Evolutionary conservation across 2,113 vertebrate species (phyloP), one percentile per base, ranked within the genome.

Genomic region (Orthochromis malagaraziensis): DNA sequence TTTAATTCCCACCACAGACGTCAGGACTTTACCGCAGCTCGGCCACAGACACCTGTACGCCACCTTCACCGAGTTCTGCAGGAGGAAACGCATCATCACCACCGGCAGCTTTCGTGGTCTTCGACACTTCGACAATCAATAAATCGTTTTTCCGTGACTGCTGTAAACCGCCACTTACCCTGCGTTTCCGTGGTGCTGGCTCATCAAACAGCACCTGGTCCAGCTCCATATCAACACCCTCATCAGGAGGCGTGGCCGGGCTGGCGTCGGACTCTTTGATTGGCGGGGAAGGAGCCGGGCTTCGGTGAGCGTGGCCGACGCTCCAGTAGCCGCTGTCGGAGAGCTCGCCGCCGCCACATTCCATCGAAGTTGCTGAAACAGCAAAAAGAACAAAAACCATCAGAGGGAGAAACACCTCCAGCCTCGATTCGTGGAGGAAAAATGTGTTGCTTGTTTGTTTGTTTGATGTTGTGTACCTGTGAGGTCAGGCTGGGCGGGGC

Each of bases 31-130:
- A 45, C 96, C 97, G 0, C 98, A 99, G 95, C 83, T 96, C 0
- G 98, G 98, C 98, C 98, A 99, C 96, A 99, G 96, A 93, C 98
- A 99, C 90, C 97, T 96, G 96, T 97, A 99, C 73, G 97, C 96
- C 81, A 97, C 94, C 94, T 97, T 98, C 94, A 97, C 95, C 0
- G 98, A 98, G 93, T 98, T 98, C 98, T 98, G 92, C 3, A 80
- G 77, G 65, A 53, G 33, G 38, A 88, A 63, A 63, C 5, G 24
- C n/a, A 7, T n/a, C 40, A 6, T 90, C 31, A 85, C n/a, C 31
- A 17, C 11, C 3, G 4, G 6, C 35, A 5, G 3, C 9, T 55
- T 14, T 1, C 35, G 3, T 8, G 40, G 13, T 26, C n/a, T 7
- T 26, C 3, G 4, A 45, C n/a, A 7, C 10, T 70, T 70, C 3